phyloP scores from a whole-genome alignment of 30 jellyfish, hydroid and myxozoan species.

The Chrysaora quinquecirrha region DNA sequence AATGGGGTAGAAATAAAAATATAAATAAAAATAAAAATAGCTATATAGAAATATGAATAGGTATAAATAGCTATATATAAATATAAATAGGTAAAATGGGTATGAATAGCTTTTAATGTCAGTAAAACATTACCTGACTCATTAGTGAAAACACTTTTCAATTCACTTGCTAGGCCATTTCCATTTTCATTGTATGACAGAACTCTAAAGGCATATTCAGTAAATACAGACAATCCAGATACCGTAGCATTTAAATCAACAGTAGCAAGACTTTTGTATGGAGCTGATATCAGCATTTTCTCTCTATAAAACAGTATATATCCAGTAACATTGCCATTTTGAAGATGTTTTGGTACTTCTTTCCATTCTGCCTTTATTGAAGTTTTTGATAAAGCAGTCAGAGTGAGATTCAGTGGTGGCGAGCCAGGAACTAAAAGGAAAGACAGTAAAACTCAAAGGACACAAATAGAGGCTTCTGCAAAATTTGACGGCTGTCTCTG shows the following conservation, averaged over 20 bases:
- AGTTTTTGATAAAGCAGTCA: conserved; percentile 30
- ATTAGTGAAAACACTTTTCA: neutral
- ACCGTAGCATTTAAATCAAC: neutral
- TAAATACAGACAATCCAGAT: conserved; percentile 11
- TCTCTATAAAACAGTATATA: conserved; percentile 69
- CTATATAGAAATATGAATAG: too few relatives aligned
- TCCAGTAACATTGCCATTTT: conserved; percentile 68
- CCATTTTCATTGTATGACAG: conserved; percentile 61
- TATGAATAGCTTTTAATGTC: too few relatives aligned
- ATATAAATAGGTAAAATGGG: too few relatives aligned
- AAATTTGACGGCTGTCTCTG: too few relatives aligned
- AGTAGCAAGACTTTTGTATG: conserved; percentile 40
- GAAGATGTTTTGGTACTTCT: conserved; percentile 36
- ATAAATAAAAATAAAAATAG: too few relatives aligned
- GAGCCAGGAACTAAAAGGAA: conserved; percentile 68
- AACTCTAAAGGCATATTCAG: conserved; percentile 44
- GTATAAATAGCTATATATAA: too few relatives aligned
- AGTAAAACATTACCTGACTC: conserved; percentile 76
- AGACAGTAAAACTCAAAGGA: neutral
- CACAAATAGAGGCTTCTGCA: neutral
- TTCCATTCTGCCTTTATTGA: conserved; percentile 66
- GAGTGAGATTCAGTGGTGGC: conserved; percentile 79
- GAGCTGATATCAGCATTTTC: conserved; percentile 13
- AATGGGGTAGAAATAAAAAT: too few relatives aligned
- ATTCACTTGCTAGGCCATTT: conserved; percentile 55